Conservation (phyloP, 2,888 invertebrate species). For the Lampropteryx suffumata region DNA sequence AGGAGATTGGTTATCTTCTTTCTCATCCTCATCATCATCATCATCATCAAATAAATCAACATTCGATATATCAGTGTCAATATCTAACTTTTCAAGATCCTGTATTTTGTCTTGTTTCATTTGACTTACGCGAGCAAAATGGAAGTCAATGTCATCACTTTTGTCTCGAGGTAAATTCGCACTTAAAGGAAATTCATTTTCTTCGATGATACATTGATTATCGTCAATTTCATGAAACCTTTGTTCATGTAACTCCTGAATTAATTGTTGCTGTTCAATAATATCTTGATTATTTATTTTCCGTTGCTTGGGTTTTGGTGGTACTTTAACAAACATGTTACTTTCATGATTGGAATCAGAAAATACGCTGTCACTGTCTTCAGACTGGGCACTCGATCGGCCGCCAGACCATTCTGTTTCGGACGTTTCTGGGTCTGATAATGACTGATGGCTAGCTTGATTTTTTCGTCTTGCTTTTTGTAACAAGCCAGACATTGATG, state of each 20-base stretch:
- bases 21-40: slow-evolving; percentile 79
- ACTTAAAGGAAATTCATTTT: slow-evolving; percentile 53
- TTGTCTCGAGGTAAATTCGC: slow-evolving; percentile 67
- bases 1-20: slow-evolving; percentile 85
- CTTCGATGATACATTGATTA: slow-evolving; percentile 60
- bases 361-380: slow-evolving; percentile 89
- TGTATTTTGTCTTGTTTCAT: slow-evolving; percentile 77
- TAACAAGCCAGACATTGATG: slow-evolving; percentile 92
- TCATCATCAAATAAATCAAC: slow-evolving; percentile 82
- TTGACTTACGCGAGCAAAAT: slow-evolving; percentile 80
- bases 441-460: slow-evolving; percentile 83
- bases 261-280: slow-evolving; percentile 73
- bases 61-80: slow-evolving; percentile 84
- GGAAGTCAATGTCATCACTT: slow-evolving; percentile 78
- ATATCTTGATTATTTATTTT: slow-evolving; percentile 77
- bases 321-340: slow-evolving; percentile 85
- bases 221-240: slow-evolving; percentile 65
- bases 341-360: slow-evolving; percentile 86
- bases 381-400: slow-evolving; percentile 86
- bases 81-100: slow-evolving; percentile 78
- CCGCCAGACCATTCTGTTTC: slow-evolving; percentile 87
- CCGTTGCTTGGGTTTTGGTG: slow-evolving; percentile 68
- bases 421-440: slow-evolving; percentile 90
- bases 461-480: slow-evolving; percentile 91
- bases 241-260: slow-evolving; percentile 76